These are phyloP conservation scores for Chromobotia macracanthus DNA, from an alignment of 2,797 vertebrate genomes.

Conservation along the genomic window DNA sequence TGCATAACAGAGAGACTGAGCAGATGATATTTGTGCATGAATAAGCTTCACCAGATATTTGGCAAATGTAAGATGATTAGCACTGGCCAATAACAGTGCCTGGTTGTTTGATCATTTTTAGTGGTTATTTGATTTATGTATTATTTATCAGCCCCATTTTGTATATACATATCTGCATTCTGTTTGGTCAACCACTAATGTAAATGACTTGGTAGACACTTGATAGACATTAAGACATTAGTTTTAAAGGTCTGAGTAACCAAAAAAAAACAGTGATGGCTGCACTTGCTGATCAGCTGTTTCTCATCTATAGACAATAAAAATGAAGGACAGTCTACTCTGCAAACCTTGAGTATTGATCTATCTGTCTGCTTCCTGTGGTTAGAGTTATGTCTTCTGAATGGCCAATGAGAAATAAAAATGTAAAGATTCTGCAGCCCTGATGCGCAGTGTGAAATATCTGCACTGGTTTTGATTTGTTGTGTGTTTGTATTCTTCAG, in stretches of 20 bases:
- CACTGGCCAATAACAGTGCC: too few relatives aligned
- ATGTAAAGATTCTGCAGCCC: conserved; percentile 33
- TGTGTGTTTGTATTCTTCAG: conserved; percentile 13
- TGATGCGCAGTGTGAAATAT: conserved; percentile 31
- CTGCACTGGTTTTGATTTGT: conserved; percentile 16
- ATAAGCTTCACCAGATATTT: too few relatives aligned
- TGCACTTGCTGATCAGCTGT: neutral
- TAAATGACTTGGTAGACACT: too few relatives aligned
- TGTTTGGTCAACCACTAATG: neutral
- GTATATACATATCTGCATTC: neutral
- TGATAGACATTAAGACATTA: neutral
- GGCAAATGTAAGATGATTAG: too few relatives aligned
- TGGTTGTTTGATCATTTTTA: too few relatives aligned
- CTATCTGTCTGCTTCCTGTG: conserved; percentile 22
- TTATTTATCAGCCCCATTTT: too few relatives aligned
- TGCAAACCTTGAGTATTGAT: conserved; percentile 44
- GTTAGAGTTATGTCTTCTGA: conserved; percentile 30
- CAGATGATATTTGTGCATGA: too few relatives aligned
- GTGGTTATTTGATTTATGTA: too few relatives aligned
- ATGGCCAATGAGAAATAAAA: conserved; percentile 31
- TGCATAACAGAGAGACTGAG: too few relatives aligned
- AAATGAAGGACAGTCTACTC: conserved; percentile 5
- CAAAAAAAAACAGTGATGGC: neutral
- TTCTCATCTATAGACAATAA: conserved; percentile 19
- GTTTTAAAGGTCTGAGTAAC: neutral